Evolutionary conservation across 1,140 invertebrate genomes (phyloP).

Genomic region (Temnothorax longispinosus): DNA sequence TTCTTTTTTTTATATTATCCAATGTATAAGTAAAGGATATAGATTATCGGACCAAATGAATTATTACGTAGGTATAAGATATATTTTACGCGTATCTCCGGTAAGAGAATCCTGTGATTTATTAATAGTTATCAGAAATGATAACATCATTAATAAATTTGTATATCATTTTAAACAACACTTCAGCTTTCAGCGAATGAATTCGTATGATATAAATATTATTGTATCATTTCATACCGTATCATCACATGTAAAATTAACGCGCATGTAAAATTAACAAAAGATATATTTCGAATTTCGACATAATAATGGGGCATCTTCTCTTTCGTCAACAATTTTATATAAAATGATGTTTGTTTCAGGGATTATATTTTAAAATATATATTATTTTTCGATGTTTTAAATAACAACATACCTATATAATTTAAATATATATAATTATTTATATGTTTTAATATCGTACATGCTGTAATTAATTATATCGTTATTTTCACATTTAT

Average conservation of each 20-base stretch:
- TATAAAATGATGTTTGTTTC: neutral
- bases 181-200: constrained; percentile 15
- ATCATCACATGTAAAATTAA: neutral
- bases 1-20: neutral
- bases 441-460: neutral
- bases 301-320: neutral
- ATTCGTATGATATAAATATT: neutral
- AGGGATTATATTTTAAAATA: neutral
- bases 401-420: neutral
- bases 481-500: neutral
- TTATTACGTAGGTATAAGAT: neutral
- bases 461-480: neutral
- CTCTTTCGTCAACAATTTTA: neutral
- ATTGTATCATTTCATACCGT: neutral
- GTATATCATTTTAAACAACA: constrained; percentile 29
- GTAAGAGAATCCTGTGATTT: constrained; percentile 22
- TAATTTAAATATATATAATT: neutral
- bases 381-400: neutral
- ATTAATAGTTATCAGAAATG: constrained; percentile 19
- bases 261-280: neutral
- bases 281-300: constrained; percentile 1
- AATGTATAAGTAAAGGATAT: neutral
- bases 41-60: constrained; percentile 1
- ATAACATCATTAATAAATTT: constrained; percentile 36
- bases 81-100: neutral